phyloP scores from a whole-genome alignment of 2,113 vertebrate genomes.

The Scomber scombrus region DNA sequence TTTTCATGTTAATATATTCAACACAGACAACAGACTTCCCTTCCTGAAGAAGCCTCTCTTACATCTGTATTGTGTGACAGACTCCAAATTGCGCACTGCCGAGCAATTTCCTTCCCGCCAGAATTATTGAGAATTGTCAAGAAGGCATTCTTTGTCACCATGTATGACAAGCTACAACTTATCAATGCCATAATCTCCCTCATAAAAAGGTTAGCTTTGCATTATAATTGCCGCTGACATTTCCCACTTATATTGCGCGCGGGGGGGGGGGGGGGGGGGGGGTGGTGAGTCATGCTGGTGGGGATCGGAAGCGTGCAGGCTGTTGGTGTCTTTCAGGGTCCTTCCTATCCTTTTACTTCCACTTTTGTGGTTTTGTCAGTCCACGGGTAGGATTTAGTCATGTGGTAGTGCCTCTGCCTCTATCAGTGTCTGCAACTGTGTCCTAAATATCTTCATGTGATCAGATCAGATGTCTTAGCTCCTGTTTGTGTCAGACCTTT shows the following conservation, averaged over 20 bases:
- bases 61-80: background rate
- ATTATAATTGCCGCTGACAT: constrained; percentile 81
- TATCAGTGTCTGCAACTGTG: background rate
- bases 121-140: constrained; percentile 39
- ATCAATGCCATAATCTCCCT: constrained; percentile 73
- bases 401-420: background rate
- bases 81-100: background rate
- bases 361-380: background rate
- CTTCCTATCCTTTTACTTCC: background rate
- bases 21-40: background rate
- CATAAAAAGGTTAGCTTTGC: constrained; percentile 82
- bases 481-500: background rate
- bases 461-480: background rate
- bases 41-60: background rate
- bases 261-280: constrained; percentile 16
- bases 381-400: background rate
- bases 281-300: constrained; percentile 56
- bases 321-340: background rate
- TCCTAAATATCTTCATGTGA: background rate
- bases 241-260: constrained; percentile 67
- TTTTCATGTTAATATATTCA: background rate
- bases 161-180: constrained; percentile 62
- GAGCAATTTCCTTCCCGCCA: constrained; percentile 26
- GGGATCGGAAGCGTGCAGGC: constrained; percentile 40
- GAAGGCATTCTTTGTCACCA: constrained; percentile 42